Evolutionary conservation across 2,797 vertebrate genomes (phyloP).

Genomic region (Rhinella marina): DNA sequence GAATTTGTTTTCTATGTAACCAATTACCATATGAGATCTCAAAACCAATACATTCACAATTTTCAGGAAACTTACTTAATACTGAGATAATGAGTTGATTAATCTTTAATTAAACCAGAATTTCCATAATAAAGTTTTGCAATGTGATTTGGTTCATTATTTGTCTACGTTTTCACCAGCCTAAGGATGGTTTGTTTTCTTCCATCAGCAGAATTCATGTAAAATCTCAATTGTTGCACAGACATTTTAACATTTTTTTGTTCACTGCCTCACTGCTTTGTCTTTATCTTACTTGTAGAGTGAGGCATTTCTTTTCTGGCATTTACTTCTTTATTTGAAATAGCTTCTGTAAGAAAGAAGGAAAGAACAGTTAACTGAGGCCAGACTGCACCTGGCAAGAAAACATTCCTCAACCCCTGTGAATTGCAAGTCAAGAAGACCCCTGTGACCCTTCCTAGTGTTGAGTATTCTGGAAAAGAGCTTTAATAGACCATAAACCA

Average conservation of each 20-base stretch:
- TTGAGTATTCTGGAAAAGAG: constrained; percentile 62
- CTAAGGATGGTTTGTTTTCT: neutral
- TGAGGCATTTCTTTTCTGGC: neutral
- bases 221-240: neutral
- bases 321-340: neutral
- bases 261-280: neutral
- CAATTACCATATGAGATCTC: neutral
- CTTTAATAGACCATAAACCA: constrained; percentile 65
- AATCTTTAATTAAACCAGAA: neutral
- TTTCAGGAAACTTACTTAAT: neutral
- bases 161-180: neutral
- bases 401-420: constrained; percentile 50
- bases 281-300: no score
- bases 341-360: constrained; percentile 14
- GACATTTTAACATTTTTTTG: neutral
- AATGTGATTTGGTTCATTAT: neutral
- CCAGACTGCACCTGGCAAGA: constrained; percentile 55
- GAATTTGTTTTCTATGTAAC: no score
- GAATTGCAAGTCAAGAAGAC: constrained; percentile 54
- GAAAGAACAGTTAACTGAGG: constrained; percentile 13
- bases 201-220: neutral
- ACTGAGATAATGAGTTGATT: neutral
- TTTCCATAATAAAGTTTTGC: neutral
- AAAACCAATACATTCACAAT: neutral
- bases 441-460: constrained; percentile 39